A percentile compares a stretch with the other conserved stretches of the same genome.
Evolutionary conservation across 2,113 vertebrate genomes (phyloP).

Genomic region (Mesembrinibis cayennensis): DNA sequence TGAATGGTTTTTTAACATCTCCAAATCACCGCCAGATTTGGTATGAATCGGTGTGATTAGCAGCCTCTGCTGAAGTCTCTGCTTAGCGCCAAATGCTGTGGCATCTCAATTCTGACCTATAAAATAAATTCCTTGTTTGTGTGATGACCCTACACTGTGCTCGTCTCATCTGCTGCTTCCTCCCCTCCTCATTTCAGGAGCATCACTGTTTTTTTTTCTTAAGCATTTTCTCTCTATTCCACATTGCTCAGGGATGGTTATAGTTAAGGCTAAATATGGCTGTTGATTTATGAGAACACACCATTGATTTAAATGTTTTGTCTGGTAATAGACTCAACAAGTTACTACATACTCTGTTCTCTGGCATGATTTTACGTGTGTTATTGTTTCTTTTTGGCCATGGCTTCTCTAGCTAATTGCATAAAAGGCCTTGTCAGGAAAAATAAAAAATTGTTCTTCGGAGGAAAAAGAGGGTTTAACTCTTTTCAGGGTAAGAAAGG

Average conservation of each 20-base stretch:
- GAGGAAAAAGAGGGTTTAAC: constrained; percentile 8
- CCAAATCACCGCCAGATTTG: background rate
- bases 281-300: constrained; percentile 45
- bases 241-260: background rate
- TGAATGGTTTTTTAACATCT: background rate
- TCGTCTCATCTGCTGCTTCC: background rate
- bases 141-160: background rate
- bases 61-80: background rate
- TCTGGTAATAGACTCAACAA: constrained; percentile 60
- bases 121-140: background rate
- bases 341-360: constrained; percentile 37
- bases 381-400: constrained; percentile 42
- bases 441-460: constrained; percentile 27
- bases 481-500: constrained; percentile 20
- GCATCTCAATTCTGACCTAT: background rate
- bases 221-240: background rate
- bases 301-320: constrained; percentile 30
- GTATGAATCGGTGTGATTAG: background rate
- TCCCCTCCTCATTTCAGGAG: background rate
- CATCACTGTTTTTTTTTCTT: background rate
- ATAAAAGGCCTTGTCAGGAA: constrained; percentile 45
- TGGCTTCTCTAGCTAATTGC: constrained; percentile 44
- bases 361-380: background rate
- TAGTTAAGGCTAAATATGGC: constrained; percentile 19
- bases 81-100: background rate